phyloP scores from a whole-genome alignment of 2,888 invertebrate genomes.

The Julus scandinavius region DNA sequence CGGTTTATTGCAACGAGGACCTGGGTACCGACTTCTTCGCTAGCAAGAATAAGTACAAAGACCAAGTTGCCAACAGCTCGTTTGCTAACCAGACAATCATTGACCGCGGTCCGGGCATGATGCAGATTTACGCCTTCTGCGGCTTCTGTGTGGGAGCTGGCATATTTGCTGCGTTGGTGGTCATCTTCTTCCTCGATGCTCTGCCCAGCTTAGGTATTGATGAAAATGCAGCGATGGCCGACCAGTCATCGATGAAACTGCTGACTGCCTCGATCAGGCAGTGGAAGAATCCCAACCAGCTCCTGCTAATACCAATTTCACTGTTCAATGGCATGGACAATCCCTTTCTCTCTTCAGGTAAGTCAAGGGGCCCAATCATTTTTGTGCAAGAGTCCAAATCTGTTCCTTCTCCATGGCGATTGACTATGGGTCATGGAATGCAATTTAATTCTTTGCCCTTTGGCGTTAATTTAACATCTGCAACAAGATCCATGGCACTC shows the following conservation, averaged over 20 bases:
- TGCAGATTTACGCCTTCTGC: constrained; percentile 53
- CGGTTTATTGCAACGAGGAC: constrained; percentile 56
- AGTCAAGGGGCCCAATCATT: not conserved
- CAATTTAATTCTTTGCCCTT: not conserved
- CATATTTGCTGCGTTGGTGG: constrained; percentile 45
- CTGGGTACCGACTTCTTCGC: constrained; percentile 48
- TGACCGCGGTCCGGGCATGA: not conserved
- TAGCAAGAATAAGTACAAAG: not conserved
- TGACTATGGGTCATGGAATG: not conserved
- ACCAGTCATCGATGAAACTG: not conserved
- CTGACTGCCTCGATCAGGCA: constrained; percentile 53
- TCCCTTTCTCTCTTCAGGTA: constrained; percentile 51
- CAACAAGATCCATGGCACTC: not conserved
- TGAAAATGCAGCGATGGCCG: constrained; percentile 27
- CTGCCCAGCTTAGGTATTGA: constrained; percentile 51
- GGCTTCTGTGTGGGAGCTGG: constrained; percentile 53
- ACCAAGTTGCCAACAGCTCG: not conserved
- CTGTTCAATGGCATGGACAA: constrained; percentile 56
- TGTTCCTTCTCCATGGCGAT: not conserved
- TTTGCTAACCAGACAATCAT: not conserved
- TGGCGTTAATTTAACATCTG: not conserved
- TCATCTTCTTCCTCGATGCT: constrained; percentile 47
- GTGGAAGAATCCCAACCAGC: constrained; percentile 52
- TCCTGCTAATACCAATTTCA: constrained; percentile 53
- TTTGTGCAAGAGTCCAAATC: not conserved